Percentiles rank a stretch among this genome's conserved stretches.
These are phyloP conservation scores for Campoletis sonorensis DNA, from an alignment of 1,140 invertebrate species.

Conservation along the genomic window DNA sequence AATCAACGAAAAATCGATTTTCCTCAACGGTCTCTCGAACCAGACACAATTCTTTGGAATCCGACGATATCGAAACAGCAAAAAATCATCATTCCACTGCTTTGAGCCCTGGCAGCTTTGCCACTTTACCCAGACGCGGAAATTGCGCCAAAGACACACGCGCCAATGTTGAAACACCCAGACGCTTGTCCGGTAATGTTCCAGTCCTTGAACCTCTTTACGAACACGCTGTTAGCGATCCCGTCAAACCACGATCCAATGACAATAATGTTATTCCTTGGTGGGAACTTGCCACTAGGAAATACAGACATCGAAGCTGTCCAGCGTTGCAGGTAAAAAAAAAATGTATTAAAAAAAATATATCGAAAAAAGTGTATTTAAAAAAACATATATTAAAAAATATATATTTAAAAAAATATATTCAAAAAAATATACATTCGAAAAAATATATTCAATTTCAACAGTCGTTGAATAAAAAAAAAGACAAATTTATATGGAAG, in stretches of 20 bases:
- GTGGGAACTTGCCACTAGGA: conserved; percentile 90
- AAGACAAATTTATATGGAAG: background rate
- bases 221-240: conserved; percentile 73
- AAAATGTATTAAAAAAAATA: too few relatives aligned
- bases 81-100: background rate
- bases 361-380: too few relatives aligned
- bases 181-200: conserved; percentile 68
- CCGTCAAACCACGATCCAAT: conserved; percentile 65
- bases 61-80: conserved; percentile 49
- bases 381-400: too few relatives aligned
- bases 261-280: conserved; percentile 81
- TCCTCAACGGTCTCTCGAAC: conserved; percentile 49
- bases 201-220: conserved; percentile 72
- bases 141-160: conserved; percentile 48
- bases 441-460: background rate
- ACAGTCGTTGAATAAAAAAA: background rate
- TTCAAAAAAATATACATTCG: too few relatives aligned
- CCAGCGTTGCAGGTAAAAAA: conserved; percentile 80
- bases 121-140: conserved; percentile 67
- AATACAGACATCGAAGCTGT: conserved; percentile 84
- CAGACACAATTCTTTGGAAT: conserved; percentile 62
- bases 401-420: too few relatives aligned
- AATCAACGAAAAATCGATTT: background rate
- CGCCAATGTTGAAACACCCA: conserved; percentile 56
- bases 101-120: conserved; percentile 51